phyloP scores from a whole-genome alignment of 2,888 invertebrate genomes.

The Noctua janthe region DNA sequence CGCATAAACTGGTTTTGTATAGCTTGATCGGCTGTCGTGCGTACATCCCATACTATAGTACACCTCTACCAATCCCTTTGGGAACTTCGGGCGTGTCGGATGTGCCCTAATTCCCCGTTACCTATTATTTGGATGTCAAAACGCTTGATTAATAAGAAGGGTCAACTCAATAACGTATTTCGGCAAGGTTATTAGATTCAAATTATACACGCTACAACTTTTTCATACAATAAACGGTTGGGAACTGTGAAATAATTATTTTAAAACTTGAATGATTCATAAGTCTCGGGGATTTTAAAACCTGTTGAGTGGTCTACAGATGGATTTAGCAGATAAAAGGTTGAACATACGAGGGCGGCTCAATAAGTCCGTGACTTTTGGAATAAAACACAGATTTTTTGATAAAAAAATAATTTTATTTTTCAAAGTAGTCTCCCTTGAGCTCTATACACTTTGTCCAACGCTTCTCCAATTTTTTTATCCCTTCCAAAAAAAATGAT shows the following conservation, averaged over 20 bases:
- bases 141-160: constrained; percentile 35
- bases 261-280: neutral
- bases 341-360: too few species aligned
- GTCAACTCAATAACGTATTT: constrained; percentile 17
- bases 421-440: too few species aligned
- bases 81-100: constrained; percentile 28
- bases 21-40: too few species aligned
- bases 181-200: constrained; percentile 13
- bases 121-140: constrained; percentile 29
- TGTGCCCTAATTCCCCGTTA: constrained; percentile 25
- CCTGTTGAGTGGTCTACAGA: neutral
- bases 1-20: too few species aligned
- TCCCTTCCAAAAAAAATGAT: too few species aligned
- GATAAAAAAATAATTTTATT: too few species aligned
- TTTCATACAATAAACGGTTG: neutral
- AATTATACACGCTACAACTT: neutral
- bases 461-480: too few species aligned
- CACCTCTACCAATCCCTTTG: constrained; percentile 30
- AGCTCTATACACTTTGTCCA: too few species aligned
- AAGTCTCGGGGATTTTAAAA: neutral
- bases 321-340: neutral
- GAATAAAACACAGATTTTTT: too few species aligned
- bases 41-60: neutral
- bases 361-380: too few species aligned
- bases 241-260: neutral